Conservation (phyloP, 2,888 invertebrate genomes). For the Pogonocherus hispidulus region DNA sequence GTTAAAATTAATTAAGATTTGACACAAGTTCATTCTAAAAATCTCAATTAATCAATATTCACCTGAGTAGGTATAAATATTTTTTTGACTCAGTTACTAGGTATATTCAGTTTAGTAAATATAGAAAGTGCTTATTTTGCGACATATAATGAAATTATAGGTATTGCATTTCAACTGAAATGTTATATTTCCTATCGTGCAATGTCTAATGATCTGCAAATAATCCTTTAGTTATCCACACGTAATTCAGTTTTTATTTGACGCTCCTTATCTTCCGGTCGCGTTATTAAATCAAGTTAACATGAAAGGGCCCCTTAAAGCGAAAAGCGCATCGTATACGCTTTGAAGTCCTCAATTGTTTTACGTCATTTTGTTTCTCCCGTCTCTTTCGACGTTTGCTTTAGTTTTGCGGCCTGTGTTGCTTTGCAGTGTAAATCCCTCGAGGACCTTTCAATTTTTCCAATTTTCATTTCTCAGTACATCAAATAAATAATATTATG, state of each 20-base stretch:
- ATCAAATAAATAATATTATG: neutral
- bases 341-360: slow-evolving; percentile 25
- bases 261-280: neutral
- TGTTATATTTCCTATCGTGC: no score
- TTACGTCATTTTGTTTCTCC: slow-evolving; percentile 10
- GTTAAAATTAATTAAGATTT: no score
- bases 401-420: slow-evolving; percentile 8
- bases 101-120: no score
- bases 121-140: no score
- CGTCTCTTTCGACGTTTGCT: slow-evolving; percentile 6
- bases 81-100: no score
- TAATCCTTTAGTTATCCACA: neutral
- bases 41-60: no score
- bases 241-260: slow-evolving; percentile 9
- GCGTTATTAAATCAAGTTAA: slow-evolving; percentile 18
- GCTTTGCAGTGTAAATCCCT: neutral
- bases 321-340: slow-evolving; percentile 3
- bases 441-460: slow-evolving; percentile 6
- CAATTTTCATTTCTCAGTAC: neutral
- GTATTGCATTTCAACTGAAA: no score
- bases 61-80: no score
- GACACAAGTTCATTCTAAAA: no score
- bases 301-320: slow-evolving; percentile 15
- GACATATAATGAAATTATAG: no score
- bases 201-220: slow-evolving; percentile 41